phyloP scores from a whole-genome alignment of 2,113 vertebrate genomes.

The Cromileptes altivelis region DNA sequence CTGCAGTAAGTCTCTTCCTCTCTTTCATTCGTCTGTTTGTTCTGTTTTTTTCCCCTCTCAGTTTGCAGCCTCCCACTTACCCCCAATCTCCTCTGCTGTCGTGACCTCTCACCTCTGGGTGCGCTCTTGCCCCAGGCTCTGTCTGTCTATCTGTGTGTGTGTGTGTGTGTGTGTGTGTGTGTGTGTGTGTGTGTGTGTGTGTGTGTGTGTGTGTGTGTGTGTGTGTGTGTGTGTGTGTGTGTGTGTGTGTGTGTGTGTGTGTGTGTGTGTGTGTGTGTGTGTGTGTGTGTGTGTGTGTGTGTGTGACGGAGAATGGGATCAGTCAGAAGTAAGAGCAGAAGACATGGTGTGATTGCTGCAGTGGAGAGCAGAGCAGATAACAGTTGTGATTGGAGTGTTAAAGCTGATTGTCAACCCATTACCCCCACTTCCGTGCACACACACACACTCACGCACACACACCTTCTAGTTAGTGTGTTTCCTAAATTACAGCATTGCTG shows the following conservation, averaged over 20 bases:
- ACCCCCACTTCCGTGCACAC: not conserved
- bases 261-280: not conserved
- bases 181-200: not conserved
- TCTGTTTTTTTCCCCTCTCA: not conserved
- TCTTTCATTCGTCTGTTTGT: not conserved
- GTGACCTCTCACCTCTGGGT: constrained; percentile 2
- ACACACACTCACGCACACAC: constrained; percentile 9
- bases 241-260: not conserved
- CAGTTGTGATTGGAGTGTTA: constrained; percentile 74
- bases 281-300: not conserved
- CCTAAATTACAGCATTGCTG: constrained; percentile 63
- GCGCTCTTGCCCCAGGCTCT: not conserved
- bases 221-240: not conserved
- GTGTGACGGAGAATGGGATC: constrained; percentile 16
- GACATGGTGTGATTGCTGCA: constrained; percentile 69
- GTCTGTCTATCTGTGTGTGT: not conserved
- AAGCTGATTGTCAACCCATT: constrained; percentile 77
- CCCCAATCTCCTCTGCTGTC: not conserved
- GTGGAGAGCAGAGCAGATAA: constrained; percentile 61
- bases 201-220: not conserved
- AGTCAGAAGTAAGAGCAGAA: constrained; percentile 37
- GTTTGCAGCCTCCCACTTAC: not conserved
- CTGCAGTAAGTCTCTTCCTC: constrained; percentile 86
- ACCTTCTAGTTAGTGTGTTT: constrained; percentile 53
- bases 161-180: not conserved